A percentile compares a stretch with the other conserved stretches of the same genome.
Evolutionary conservation across 2,113 vertebrate genomes (phyloP).

Genomic region (Hystrix brachyura): DNA sequence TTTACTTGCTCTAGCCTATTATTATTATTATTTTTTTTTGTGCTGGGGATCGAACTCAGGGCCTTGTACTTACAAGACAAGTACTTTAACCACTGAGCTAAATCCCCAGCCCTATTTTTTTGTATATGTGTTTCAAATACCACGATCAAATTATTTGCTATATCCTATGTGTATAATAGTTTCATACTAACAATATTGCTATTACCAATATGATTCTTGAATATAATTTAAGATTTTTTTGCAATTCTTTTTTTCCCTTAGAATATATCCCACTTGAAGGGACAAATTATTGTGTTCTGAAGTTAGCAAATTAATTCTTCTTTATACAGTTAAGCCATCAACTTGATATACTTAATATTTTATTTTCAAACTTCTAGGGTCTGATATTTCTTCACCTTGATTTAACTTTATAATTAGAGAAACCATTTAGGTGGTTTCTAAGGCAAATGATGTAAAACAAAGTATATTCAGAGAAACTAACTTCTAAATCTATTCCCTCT

Average conservation of each 20-base stretch:
- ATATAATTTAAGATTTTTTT: constrained; percentile 48
- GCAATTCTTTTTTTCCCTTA: constrained; percentile 38
- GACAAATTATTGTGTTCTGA: background rate
- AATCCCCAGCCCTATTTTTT: background rate
- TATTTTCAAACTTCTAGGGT: constrained; percentile 25
- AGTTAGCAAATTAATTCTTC: constrained; percentile 13
- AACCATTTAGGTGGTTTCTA: background rate
- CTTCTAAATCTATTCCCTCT: background rate
- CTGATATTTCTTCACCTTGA: background rate
- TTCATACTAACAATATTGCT: background rate
- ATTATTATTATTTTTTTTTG: too few species aligned
- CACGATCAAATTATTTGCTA: constrained; percentile 5
- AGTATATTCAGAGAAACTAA: background rate
- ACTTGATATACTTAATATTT: constrained; percentile 13
- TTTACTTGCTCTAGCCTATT: background rate
- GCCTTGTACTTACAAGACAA: too few species aligned
- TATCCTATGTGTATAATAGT: background rate
- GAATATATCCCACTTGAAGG: background rate
- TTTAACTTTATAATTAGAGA: constrained; percentile 46
- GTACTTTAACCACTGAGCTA: too few species aligned
- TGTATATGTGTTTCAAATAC: constrained; percentile 18
- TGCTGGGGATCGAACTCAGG: too few species aligned
- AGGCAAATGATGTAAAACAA: constrained; percentile 41
- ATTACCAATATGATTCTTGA: background rate
- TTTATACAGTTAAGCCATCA: background rate